A percentile compares a stretch with the other conserved stretches of the same genome.
These are phyloP conservation scores for Drosophila setosimentum DNA, from an alignment of 2,888 invertebrate species.

Conservation along the genomic window DNA sequence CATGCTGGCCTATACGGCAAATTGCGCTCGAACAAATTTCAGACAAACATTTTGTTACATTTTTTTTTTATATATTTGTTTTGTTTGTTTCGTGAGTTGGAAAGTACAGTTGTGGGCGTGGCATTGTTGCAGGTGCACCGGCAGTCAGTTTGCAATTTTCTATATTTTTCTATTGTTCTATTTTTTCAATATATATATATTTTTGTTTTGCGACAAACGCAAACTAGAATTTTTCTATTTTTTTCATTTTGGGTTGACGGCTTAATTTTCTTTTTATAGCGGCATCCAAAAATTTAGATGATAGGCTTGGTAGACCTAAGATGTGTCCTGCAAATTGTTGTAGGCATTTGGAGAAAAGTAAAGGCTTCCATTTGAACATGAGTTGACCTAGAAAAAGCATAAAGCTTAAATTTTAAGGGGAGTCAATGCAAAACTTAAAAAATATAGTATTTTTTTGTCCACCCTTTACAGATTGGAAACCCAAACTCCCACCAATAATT, in stretches of 20 bases:
- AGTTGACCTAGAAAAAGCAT: not conserved
- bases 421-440: not conserved
- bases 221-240: slow-evolving; percentile 28
- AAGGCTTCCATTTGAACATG: too few relatives aligned
- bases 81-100: slow-evolving; percentile 3
- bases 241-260: slow-evolving; percentile 57
- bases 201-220: slow-evolving; percentile 15
- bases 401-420: not conserved
- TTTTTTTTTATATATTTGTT: slow-evolving; percentile 21
- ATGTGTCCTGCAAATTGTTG: slow-evolving; percentile 17
- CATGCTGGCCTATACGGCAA: slow-evolving; percentile 26
- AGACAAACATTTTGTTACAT: slow-evolving; percentile 70
- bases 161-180: not conserved
- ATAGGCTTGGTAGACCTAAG: not conserved
- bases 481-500: too few relatives aligned
- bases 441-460: not conserved
- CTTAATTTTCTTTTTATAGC: slow-evolving; percentile 78
- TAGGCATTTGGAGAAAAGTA: not conserved
- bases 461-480: not conserved
- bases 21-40: slow-evolving; percentile 67
- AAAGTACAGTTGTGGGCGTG: slow-evolving; percentile 34
- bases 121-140: slow-evolving; percentile 71
- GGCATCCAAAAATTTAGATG: slow-evolving; percentile 20
- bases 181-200: not conserved
- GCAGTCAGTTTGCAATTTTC: slow-evolving; percentile 37